These are phyloP conservation scores for Pterocles gutturalis DNA, from an alignment of 2,113 vertebrate species.

Conservation along the genomic window DNA sequence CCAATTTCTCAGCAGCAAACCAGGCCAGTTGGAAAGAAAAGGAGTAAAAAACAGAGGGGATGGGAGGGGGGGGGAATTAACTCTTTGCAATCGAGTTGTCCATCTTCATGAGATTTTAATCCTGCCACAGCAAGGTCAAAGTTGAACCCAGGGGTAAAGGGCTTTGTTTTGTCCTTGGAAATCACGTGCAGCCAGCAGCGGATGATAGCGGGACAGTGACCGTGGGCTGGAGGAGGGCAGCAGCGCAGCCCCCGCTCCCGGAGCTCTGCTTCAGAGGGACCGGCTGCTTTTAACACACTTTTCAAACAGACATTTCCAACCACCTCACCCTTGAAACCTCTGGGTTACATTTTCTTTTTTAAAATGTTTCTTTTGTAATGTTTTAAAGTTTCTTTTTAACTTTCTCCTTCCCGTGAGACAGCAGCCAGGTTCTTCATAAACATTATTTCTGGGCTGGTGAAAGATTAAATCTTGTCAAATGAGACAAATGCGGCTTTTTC, in stretches of 20 bases:
- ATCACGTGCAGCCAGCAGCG: neutral
- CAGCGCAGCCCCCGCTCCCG: neutral
- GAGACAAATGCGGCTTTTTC: accelerated
- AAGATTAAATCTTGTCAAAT: neutral
- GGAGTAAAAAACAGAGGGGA: neutral
- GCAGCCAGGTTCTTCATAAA: accelerated
- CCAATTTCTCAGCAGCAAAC: conserved; percentile 43
- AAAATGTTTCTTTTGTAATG: neutral
- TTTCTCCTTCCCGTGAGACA: neutral
- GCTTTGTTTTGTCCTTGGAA: conserved; percentile 23
- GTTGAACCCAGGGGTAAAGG: conserved; percentile 20
- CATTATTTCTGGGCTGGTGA: accelerated
- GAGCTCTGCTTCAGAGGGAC: accelerated
- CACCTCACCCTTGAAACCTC: neutral
- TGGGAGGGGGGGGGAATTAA: neutral
- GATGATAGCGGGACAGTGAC: accelerated
- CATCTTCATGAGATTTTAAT: conserved; percentile 9
- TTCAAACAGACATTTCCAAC: neutral
- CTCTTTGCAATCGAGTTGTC: conserved; percentile 19
- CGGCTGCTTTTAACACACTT: neutral
- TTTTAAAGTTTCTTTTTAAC: neutral
- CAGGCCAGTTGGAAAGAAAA: conserved; percentile 53
- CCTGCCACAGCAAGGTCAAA: conserved; percentile 35
- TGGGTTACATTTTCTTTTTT: accelerated
- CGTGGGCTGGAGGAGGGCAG: neutral